Percentiles rank a stretch among this genome's conserved stretches.
phyloP scores from a whole-genome alignment of 2,797 vertebrate species.

The Mormyrops attenuatus region DNA sequence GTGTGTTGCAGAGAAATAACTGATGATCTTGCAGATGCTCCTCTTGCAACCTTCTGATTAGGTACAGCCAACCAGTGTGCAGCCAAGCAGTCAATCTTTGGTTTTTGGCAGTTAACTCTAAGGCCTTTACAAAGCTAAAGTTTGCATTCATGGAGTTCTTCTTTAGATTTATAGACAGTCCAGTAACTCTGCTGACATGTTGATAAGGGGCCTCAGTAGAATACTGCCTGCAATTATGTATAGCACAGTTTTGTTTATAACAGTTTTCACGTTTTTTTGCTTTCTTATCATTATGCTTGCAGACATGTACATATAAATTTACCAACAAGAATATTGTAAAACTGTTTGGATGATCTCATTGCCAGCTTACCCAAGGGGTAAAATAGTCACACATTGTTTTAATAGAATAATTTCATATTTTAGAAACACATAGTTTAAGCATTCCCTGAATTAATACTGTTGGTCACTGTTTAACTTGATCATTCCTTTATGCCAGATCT shows the following conservation, averaged over 20 bases:
- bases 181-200: background rate
- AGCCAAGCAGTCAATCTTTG: background rate
- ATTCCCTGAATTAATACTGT: background rate
- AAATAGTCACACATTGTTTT: background rate
- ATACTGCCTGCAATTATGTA: background rate
- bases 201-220: background rate
- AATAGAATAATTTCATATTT: background rate
- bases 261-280: background rate
- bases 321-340: background rate
- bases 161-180: background rate
- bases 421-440: background rate
- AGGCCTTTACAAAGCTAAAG: background rate
- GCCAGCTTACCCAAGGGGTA: background rate
- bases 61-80: background rate
- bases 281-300: background rate
- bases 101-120: background rate
- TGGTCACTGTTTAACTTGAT: background rate
- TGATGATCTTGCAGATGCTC: background rate
- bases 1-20: background rate
- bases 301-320: background rate
- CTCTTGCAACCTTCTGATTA: background rate
- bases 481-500: background rate
- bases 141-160: background rate
- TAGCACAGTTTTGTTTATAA: background rate
- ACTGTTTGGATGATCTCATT: background rate